Conservation (phyloP, 2,113 vertebrate genomes). For the Bungarus multicinctus region DNA sequence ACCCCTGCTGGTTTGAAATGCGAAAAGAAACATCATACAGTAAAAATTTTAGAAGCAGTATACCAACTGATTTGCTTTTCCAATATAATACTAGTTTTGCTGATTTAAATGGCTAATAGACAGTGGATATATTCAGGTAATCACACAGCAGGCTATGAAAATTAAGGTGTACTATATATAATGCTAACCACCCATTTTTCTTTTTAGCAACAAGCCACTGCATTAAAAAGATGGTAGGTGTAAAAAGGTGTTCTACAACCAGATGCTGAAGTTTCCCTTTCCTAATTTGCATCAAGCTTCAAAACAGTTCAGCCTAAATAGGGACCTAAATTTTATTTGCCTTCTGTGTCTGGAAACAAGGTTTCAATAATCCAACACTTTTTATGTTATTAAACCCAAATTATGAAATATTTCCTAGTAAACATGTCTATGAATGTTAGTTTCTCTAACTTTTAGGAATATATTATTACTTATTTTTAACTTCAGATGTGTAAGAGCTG, state of each 20-base stretch:
- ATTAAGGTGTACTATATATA: not conserved
- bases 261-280: not conserved
- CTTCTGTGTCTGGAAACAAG: not conserved
- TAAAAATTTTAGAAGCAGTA: not conserved
- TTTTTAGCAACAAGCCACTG: not conserved
- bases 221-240: not conserved
- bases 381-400: not conserved
- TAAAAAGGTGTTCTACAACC: not conserved
- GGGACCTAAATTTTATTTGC: not conserved
- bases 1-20: not conserved
- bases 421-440: not conserved
- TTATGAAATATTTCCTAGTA: not conserved
- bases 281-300: not conserved
- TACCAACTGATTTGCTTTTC: not conserved
- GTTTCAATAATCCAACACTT: not conserved
- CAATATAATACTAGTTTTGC: not conserved
- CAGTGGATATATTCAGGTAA: not conserved
- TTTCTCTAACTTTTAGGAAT: not conserved
- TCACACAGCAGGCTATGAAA: not conserved
- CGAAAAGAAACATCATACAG: not conserved
- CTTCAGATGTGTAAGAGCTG: not conserved
- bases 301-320: not conserved
- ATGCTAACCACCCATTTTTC: not conserved
- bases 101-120: not conserved
- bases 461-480: not conserved